Base-by-base conservation (phyloP, 2,888 invertebrate species). In the Macrophya alboannulata region DNA sequence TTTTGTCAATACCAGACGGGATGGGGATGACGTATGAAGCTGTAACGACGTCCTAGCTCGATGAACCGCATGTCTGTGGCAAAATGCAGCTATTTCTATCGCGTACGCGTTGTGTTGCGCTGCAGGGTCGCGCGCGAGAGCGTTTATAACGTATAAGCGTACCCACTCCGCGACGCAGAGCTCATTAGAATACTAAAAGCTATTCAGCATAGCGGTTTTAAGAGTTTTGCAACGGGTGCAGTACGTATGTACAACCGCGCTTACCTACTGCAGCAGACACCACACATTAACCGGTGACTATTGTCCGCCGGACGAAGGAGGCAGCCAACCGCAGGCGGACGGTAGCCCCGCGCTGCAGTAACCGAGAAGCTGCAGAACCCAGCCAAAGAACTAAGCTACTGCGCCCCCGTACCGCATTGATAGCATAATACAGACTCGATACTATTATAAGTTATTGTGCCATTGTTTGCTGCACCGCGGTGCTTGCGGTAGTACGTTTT, bases 391-490 rank as follows among this genome's bases (percentile, higher is more conserved):
- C 65, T 83, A 71, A 83, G 71, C 83, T 65, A 71, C 83, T 89
- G 87, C 89, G 90, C 88, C 89, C 89, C 89, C 88, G 88, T 88
- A 87, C 90, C 89, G 90, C 91, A 92, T 92, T 91, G 91, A 92
- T 92, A 90, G 91, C 88, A 91, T 91, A 91, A 92, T 92, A 89
- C 68, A 62, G 72, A 74, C 89, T 88, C 89, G 88, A 91, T 89
- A 90, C 91, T 92, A 92, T 92, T 92, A 93, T 93, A 92, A 93
- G 90, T 93, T 93, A 93, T 92, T 91, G 92, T 86, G 89, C 92
- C 88, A 93, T 93, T 93, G 92, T 93, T 90, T 89, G 84, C 85
- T 21, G 74, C 31, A 55, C 48, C 55, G 68, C 65, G 65, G 59
- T 82, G 68, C 68, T 81, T 83, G 83, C 83, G 83, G 83, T 83